A percentile compares a stretch with the other conserved stretches of the same genome.
Conservation (phyloP, 35 echinoderm and acorn worm species). For the Acanthaster planci region DNA sequence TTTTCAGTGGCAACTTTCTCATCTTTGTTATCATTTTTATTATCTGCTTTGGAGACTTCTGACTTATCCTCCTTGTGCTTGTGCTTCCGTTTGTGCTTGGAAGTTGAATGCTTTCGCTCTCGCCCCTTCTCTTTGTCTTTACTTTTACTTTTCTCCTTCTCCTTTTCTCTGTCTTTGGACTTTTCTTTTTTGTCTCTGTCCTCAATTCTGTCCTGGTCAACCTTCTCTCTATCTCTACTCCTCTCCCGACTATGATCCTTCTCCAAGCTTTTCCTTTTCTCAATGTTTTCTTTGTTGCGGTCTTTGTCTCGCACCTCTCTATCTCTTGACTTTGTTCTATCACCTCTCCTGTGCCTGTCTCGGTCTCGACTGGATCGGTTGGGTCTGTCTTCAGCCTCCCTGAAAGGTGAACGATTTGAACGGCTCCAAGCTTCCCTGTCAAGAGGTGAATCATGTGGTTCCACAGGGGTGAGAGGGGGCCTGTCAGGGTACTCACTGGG, state of each 20-base stretch:
- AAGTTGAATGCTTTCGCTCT: constrained; percentile 30
- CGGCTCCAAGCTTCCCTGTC: neutral
- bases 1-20: constrained; percentile 41
- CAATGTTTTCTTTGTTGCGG: constrained; percentile 37
- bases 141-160: constrained; percentile 34
- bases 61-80: constrained; percentile 42
- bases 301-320: constrained; percentile 45
- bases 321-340: constrained; percentile 35
- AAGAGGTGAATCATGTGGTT: constrained; percentile 37
- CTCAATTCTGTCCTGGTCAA: constrained; percentile 7
- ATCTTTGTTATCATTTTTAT: constrained; percentile 27
- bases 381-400: constrained; percentile 17
- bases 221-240: constrained; percentile 29
- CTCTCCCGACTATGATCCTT: constrained; percentile 1
- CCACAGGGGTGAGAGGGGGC: constrained; percentile 32
- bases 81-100: constrained; percentile 50
- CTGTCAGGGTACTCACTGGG: constrained; percentile 12
- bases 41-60: constrained; percentile 29
- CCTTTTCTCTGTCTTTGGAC: constrained; percentile 36
- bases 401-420: neutral
- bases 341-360: constrained; percentile 44
- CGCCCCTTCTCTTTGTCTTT: constrained; percentile 39
- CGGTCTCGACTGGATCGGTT: constrained; percentile 40
- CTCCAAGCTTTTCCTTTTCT: constrained; percentile 26
- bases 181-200: constrained; percentile 46